phyloP scores from a whole-genome alignment of 2,888 invertebrate genomes.

The Argyresthia goedartella region DNA sequence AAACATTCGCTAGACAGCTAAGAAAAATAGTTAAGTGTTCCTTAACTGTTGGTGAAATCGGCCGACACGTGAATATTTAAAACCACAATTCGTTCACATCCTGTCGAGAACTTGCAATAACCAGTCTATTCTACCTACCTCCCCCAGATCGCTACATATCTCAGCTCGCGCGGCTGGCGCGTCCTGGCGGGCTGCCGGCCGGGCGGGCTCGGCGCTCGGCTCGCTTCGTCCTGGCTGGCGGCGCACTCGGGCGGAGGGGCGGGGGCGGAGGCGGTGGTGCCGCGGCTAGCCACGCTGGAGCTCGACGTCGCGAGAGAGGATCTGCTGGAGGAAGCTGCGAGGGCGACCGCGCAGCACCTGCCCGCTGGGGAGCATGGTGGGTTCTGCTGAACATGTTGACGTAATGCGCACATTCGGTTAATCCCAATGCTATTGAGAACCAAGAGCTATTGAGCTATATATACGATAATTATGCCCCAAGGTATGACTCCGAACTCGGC shows the following conservation, averaged over 20 bases:
- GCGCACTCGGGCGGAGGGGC: conserved; percentile 62
- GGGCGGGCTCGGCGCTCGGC: conserved; percentile 71
- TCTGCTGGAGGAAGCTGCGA: conserved; percentile 82
- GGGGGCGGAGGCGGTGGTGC: conserved; percentile 51
- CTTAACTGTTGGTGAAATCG: too few relatives aligned
- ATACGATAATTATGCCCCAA: too few relatives aligned
- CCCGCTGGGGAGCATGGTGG: conserved; percentile 86
- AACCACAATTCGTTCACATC: too few relatives aligned
- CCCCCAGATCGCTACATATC: conserved; percentile 74
- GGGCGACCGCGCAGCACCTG: conserved; percentile 82
- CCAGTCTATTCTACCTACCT: neutral
- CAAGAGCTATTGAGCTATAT: too few relatives aligned
- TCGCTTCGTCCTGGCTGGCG: conserved; percentile 72
- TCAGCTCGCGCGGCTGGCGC: conserved; percentile 79
- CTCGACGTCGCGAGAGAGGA: conserved; percentile 87
- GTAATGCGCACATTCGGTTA: too few relatives aligned
- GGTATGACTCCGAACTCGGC: too few relatives aligned
- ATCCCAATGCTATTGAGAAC: too few relatives aligned
- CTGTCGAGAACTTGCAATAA: too few relatives aligned
- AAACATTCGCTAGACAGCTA: too few relatives aligned
- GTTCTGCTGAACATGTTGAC: neutral
- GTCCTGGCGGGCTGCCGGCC: conserved; percentile 82
- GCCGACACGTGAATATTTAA: too few relatives aligned
- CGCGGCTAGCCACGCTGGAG: conserved; percentile 77
- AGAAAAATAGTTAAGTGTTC: too few relatives aligned